Evolutionary conservation across 2,113 vertebrate genomes (phyloP).

Genomic region (Rynchops niger): DNA sequence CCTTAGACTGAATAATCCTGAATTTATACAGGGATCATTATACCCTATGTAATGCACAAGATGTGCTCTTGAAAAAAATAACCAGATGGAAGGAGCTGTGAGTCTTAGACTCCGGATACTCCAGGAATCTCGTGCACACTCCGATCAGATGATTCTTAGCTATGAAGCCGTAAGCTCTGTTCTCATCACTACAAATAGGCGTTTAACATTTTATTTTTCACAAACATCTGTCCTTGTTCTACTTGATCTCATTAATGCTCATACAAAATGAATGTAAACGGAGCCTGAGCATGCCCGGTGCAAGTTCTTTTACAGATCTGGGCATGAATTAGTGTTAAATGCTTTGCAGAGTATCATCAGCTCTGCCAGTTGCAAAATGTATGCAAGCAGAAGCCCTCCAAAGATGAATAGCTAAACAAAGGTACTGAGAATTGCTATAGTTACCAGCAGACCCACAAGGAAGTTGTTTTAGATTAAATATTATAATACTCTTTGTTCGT

Average conservation of each 20-base stretch:
- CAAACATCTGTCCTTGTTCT: conserved; percentile 31
- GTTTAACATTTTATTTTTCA: conserved; percentile 12
- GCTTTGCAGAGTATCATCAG: not conserved
- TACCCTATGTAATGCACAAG: not conserved
- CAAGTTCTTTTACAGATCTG: not conserved
- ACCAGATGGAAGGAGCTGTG: not conserved
- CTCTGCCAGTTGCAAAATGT: not conserved
- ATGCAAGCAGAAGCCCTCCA: not conserved
- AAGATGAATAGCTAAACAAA: conserved; percentile 50
- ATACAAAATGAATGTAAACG: not conserved
- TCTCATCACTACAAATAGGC: not conserved
- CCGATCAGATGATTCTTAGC: not conserved
- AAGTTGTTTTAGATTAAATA: not conserved
- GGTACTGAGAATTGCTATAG: not conserved
- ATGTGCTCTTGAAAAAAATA: not conserved
- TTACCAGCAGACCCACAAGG: not conserved
- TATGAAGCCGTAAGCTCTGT: not conserved
- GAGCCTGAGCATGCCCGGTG: not conserved
- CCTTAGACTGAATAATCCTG: not conserved
- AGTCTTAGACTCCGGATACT: not conserved
- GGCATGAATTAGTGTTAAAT: not conserved
- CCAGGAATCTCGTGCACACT: not conserved
- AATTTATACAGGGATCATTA: not conserved
- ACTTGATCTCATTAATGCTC: conserved; percentile 32
- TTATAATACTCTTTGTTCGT: not conserved